A percentile compares a stretch with the other conserved stretches of the same genome.
Evolutionary conservation across 2,113 vertebrate species (phyloP).

Genomic region (Arenaria interpres): DNA sequence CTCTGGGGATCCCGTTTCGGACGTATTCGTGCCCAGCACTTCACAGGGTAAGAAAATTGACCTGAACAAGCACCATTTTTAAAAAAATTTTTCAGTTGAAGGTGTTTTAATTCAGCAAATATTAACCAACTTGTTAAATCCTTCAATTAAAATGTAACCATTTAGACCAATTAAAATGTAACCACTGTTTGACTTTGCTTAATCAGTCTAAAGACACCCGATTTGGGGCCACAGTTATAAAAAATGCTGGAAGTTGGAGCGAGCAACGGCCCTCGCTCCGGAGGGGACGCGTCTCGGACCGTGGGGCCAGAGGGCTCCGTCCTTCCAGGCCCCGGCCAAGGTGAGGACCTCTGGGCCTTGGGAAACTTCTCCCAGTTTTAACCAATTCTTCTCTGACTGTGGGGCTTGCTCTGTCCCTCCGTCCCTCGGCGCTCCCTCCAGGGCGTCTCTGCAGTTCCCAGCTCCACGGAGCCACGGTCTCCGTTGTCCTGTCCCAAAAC

Average conservation of each 20-base stretch:
- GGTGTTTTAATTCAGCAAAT: neutral
- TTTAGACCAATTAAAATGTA: neutral
- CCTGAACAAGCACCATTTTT: neutral
- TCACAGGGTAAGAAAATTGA: neutral
- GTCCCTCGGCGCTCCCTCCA: neutral
- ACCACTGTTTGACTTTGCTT: neutral
- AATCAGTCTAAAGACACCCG: neutral
- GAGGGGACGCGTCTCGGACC: too few species aligned
- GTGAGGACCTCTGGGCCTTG: neutral
- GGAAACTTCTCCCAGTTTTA: neutral
- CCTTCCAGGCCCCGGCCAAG: neutral
- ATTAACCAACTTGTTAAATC: conserved; percentile 25
- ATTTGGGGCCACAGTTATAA: neutral
- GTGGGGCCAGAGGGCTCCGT: too few species aligned
- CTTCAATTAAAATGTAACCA: conserved; percentile 32
- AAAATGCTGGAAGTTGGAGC: neutral
- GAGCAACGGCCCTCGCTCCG: too few species aligned
- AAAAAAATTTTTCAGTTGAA: neutral
- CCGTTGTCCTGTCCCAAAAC: neutral
- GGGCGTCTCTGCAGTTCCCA: neutral
- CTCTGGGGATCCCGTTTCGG: neutral
- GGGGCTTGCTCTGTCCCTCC: neutral
- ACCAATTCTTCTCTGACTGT: neutral
- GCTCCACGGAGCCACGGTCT: neutral
- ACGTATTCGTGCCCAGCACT: neutral